A percentile compares a stretch with the other conserved stretches of the same genome.
phyloP scores from a whole-genome alignment of 2,797 vertebrate genomes.

The Rhinoraja longicauda region DNA sequence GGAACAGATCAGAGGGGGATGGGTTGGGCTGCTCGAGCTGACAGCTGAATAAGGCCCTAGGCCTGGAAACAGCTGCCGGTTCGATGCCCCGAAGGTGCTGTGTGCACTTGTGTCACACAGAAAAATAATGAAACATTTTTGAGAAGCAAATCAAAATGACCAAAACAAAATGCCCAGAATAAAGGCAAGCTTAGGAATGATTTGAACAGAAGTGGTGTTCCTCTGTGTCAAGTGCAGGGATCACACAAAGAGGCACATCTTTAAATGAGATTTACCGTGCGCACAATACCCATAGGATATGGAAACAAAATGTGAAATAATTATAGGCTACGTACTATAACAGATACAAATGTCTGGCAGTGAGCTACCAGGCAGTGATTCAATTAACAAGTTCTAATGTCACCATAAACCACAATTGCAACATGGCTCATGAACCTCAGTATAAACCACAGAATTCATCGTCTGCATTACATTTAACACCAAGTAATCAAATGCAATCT shows the following conservation, averaged over 20 bases:
- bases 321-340: constrained; percentile 6
- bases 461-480: background rate
- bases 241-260: background rate
- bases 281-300: constrained; percentile 5
- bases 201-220: background rate
- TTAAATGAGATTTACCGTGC: background rate
- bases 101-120: background rate
- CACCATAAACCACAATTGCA: constrained; percentile 8
- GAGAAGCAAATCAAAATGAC: background rate
- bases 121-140: background rate
- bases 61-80: background rate
- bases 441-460: background rate
- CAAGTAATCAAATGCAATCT: background rate
- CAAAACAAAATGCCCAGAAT: background rate
- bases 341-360: constrained; percentile 5
- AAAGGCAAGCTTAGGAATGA: background rate
- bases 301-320: constrained; percentile 30
- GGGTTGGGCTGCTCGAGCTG: background rate
- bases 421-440: constrained; percentile 14
- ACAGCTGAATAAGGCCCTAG: background rate
- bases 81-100: background rate
- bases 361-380: background rate
- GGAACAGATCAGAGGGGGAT: background rate
- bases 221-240: background rate
- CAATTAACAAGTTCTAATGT: background rate